Evolutionary conservation across 2,888 invertebrate genomes (phyloP).

Genomic region (Eumacrocentrus americanus): DNA sequence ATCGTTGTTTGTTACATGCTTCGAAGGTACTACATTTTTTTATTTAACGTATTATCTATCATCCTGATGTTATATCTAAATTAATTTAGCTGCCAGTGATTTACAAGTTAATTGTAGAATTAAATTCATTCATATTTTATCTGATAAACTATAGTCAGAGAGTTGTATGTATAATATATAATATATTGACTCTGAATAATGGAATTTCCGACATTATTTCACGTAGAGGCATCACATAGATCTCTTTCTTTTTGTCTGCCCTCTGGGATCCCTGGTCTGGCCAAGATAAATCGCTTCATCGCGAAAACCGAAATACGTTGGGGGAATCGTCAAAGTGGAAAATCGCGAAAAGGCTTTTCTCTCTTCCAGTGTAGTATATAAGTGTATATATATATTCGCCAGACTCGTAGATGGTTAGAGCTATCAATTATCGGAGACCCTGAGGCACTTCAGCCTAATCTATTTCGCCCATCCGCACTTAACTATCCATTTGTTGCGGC

Average conservation of each 20-base stretch:
- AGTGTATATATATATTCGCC: background rate
- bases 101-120: no score
- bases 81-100: no score
- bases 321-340: constrained; percentile 19
- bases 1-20: no score
- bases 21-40: no score
- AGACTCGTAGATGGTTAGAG: constrained; percentile 25
- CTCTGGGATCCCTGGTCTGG: background rate
- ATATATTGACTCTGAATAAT: background rate
- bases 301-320: constrained; percentile 19
- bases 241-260: background rate
- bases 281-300: constrained; percentile 13
- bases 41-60: no score
- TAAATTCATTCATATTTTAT: no score
- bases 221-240: background rate
- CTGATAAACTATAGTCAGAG: background rate
- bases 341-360: constrained; percentile 19
- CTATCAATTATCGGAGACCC: constrained; percentile 49
- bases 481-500: constrained; percentile 43
- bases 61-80: no score
- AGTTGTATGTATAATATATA: background rate
- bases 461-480: constrained; percentile 48
- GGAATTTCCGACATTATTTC: background rate
- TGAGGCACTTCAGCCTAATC: constrained; percentile 48
- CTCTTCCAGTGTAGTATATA: background rate